Base-by-base conservation (phyloP, 1,140 invertebrate species). In the Scaptomyza graminum region DNA sequence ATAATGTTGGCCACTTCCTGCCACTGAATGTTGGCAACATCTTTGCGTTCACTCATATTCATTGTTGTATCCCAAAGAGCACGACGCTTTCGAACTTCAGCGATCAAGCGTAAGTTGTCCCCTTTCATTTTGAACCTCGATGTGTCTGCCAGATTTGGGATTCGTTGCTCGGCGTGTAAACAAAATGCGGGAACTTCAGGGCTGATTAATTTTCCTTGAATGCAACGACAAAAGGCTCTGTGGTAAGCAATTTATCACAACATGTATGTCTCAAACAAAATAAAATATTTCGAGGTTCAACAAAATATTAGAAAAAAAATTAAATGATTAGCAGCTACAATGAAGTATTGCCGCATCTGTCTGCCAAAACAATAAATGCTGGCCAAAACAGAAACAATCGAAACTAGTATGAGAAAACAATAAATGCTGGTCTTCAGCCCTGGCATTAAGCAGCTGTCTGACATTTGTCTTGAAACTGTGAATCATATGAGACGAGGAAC, bases 1-100 rank as follows among this genome's bases (percentile, higher is more conserved):
- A 88, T 51, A 3, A 52, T 43, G 3, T 51, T 6, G 7, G 83
- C 62, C 9, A 88, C 83, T 12, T 70, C 50, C 12, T 54, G 28
- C 83, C 83, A 88, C 22, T 69, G 84, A 0, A 49, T 6, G 0
- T 22, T 43, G n/a, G 50, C 28, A 15, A 73, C 41, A 28, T 89
- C 76, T 16, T 89, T 88, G 44, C 83, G 83, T 1, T 43, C 11
- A 2, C 46, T 2, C 37, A 74, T 12, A 1, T 54, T 16, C 18
- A 89, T 79, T 15, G 46, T 79, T 7, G 83, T 71, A 22, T 88
- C 79, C 83, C 83, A 88, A 0, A 88, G 55, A 1, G 68, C 47
- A 1, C 76, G 84, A 1, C 84, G 67, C 13, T 78, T 50, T 2
- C 34, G 25, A 13, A 89, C 84, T 46, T 88, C 79, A 0, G 25